These are phyloP conservation scores for Cremastobaeus sp. DNA, from an alignment of 2,888 invertebrate genomes.

Conservation along the genomic window DNA sequence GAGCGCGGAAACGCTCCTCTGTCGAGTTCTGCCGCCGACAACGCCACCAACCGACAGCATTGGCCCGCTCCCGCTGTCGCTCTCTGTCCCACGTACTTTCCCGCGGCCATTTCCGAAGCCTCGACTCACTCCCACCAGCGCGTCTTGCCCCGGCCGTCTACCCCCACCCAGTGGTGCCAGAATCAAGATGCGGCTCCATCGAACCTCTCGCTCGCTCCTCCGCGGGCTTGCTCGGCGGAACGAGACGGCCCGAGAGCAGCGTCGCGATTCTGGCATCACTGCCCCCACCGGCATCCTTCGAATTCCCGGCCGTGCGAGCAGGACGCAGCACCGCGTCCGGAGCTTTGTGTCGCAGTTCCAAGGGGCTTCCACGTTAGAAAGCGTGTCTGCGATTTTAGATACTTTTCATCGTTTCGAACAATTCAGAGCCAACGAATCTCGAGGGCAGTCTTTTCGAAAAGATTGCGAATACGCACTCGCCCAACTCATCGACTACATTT, in stretches of 20 bases:
- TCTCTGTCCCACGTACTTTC: constrained; percentile 77
- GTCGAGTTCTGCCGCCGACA: constrained; percentile 36
- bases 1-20: constrained; percentile 23
- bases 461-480: no score
- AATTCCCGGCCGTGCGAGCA: constrained; percentile 51
- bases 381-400: no score
- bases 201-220: constrained; percentile 19
- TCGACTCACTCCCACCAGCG: constrained; percentile 72
- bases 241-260: neutral
- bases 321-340: constrained; percentile 25
- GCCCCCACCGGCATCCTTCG: constrained; percentile 47
- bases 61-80: constrained; percentile 68
- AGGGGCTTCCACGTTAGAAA: constrained; percentile 11
- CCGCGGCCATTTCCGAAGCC: constrained; percentile 77
- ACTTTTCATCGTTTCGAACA: no score
- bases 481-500: no score
- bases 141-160: constrained; percentile 70
- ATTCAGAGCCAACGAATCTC: no score
- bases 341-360: constrained; percentile 34
- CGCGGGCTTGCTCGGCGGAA: neutral
- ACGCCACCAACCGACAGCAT: constrained; percentile 61
- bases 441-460: no score
- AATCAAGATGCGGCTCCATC: constrained; percentile 16
- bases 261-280: constrained; percentile 26
- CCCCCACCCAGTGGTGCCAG: constrained; percentile 76